Conservation (phyloP, 2,113 vertebrate genomes). For the Alces alces region DNA sequence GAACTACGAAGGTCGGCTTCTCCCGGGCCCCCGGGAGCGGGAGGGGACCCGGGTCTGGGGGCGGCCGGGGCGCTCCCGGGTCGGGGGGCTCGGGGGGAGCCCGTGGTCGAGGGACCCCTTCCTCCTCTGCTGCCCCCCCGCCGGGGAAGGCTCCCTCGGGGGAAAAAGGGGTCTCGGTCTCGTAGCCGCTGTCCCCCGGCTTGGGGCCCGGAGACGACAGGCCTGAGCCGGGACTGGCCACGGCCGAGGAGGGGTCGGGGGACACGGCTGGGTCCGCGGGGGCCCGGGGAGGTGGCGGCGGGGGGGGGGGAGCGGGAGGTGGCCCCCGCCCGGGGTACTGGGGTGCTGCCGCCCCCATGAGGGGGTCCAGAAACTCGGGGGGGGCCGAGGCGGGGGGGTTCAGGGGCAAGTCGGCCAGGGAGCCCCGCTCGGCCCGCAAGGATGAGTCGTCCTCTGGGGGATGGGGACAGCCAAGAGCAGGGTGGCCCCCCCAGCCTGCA, state of each 20-base stretch:
- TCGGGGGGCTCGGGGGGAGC: conserved; percentile 76
- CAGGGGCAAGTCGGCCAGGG: conserved; percentile 74
- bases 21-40: conserved; percentile 20
- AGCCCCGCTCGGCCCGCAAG: conserved; percentile 77
- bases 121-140: conserved; percentile 82
- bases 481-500: conserved; percentile 77
- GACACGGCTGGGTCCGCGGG: conserved; percentile 68
- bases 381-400: conserved; percentile 61
- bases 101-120: conserved; percentile 80
- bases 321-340: conserved; percentile 72
- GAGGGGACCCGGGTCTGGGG: conserved; percentile 70
- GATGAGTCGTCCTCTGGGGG: conserved; percentile 79
- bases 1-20: conserved; percentile 86
- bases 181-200: conserved; percentile 80
- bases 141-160: conserved; percentile 77
- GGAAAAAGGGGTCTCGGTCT: conserved; percentile 81
- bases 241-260: conserved; percentile 73
- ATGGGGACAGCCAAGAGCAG: conserved; percentile 74
- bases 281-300: conserved; percentile 59
- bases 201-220: conserved; percentile 78
- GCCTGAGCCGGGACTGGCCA: conserved; percentile 77
- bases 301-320: conserved; percentile 73
- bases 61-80: conserved; percentile 74
- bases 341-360: conserved; percentile 81
- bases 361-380: conserved; percentile 83